These are phyloP conservation scores for Malurus elegans DNA, from an alignment of 2,113 vertebrate species.

Conservation along the genomic window DNA sequence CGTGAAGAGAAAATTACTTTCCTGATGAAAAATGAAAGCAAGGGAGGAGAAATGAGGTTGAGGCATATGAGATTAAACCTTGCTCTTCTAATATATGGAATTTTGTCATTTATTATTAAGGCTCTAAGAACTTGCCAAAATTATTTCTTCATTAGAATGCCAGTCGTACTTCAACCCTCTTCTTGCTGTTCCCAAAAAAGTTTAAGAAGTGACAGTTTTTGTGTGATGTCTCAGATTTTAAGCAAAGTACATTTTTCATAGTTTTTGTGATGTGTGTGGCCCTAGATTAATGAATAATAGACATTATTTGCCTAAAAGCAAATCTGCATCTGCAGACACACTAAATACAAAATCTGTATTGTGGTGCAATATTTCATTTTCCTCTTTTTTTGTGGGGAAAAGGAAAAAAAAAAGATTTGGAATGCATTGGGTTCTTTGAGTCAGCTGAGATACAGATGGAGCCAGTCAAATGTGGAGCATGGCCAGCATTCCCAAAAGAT, in stretches of 20 bases:
- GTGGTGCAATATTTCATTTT: neutral
- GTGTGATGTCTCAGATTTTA: neutral
- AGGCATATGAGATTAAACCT: neutral
- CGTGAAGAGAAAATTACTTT: constrained; percentile 30
- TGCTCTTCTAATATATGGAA: neutral
- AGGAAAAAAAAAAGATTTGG: neutral
- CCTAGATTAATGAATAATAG: neutral
- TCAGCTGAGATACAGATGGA: constrained; percentile 28
- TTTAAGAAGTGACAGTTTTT: neutral
- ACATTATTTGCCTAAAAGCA: neutral
- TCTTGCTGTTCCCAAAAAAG: neutral
- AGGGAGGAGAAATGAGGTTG: neutral
- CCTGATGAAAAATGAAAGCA: constrained; percentile 8
- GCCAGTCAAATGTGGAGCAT: neutral
- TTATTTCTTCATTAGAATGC: neutral
- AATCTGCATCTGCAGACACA: neutral
- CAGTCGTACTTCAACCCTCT: neutral
- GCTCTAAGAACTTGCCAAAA: neutral
- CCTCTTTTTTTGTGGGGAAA: neutral
- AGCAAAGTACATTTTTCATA: neutral
- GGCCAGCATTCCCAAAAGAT: neutral
- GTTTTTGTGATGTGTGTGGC: neutral
- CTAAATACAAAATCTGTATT: neutral
- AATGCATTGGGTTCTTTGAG: neutral
- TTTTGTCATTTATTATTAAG: neutral